Percentiles rank a stretch among this genome's conserved stretches.
phyloP scores from a whole-genome alignment of 1,140 invertebrate species.

The Brachionus angularis region DNA sequence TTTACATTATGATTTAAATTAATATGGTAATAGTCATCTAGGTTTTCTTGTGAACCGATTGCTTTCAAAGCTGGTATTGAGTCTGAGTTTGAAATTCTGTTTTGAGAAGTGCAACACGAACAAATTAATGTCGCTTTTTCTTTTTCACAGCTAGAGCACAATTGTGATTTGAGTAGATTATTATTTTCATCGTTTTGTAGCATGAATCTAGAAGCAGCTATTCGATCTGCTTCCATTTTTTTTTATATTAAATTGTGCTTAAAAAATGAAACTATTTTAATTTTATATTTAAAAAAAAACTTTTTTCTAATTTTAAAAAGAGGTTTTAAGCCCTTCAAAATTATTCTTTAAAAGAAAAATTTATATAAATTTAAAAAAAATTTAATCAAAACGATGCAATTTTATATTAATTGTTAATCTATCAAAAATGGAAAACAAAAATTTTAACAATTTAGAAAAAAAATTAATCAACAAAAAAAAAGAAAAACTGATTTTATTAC shows the following conservation, averaged over 20 bases:
- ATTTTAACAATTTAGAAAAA: slow-evolving; percentile 1
- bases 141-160: neutral
- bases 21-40: neutral
- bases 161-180: neutral
- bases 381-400: neutral
- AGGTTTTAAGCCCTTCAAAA: too few relatives aligned
- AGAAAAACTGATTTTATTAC: slow-evolving; percentile 11
- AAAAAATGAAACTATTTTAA: too few relatives aligned
- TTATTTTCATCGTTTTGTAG: slow-evolving; percentile 6
- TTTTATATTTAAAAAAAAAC: too few relatives aligned
- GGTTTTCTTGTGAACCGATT: neutral
- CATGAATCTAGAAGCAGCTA: neutral
- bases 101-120: neutral
- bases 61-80: neutral
- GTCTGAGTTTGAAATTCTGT: neutral
- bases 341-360: too few relatives aligned
- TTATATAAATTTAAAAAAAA: neutral
- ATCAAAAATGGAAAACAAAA: neutral
- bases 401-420: too few relatives aligned
- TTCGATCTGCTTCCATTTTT: slow-evolving; percentile 1
- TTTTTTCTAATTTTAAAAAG: too few relatives aligned
- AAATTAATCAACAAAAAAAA: neutral
- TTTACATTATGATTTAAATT: too few relatives aligned
- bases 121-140: neutral
- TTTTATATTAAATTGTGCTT: neutral